A percentile compares a stretch with the other conserved stretches of the same genome.
Conservation (phyloP, 2,113 vertebrate species). For the Cyphomyrus plagiostoma region DNA sequence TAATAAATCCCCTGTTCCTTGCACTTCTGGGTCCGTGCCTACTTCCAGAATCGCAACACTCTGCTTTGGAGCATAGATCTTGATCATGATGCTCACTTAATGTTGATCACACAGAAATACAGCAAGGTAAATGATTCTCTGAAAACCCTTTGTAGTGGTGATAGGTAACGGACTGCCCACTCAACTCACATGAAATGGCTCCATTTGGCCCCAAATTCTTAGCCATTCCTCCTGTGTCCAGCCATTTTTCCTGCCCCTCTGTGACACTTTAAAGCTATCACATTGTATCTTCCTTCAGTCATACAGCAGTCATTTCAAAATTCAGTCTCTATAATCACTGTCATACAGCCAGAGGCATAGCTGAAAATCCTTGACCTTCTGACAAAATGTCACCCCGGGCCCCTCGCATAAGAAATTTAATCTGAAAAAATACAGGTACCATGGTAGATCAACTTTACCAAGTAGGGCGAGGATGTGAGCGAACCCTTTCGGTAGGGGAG, state of each 20-base stretch:
- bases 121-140: not conserved
- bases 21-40: no score
- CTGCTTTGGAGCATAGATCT: not conserved
- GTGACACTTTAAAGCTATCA: not conserved
- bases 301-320: not conserved
- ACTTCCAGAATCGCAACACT: no score
- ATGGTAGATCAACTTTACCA: not conserved
- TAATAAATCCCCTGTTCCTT: no score
- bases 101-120: not conserved
- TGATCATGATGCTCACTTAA: not conserved
- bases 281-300: not conserved
- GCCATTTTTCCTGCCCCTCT: not conserved
- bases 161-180: not conserved
- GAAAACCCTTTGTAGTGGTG: not conserved
- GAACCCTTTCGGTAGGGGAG: not conserved
- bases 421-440: not conserved
- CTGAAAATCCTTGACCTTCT: not conserved
- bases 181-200: not conserved
- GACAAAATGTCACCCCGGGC: not conserved
- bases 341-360: not conserved
- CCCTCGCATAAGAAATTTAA: not conserved
- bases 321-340: not conserved
- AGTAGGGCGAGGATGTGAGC: not conserved
- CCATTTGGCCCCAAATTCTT: not conserved
- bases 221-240: not conserved